Evolutionary conservation across 2,888 invertebrate genomes (phyloP), one percentile per base, ranked within the genome.

Genomic region (Tetheella fluctuosa): DNA sequence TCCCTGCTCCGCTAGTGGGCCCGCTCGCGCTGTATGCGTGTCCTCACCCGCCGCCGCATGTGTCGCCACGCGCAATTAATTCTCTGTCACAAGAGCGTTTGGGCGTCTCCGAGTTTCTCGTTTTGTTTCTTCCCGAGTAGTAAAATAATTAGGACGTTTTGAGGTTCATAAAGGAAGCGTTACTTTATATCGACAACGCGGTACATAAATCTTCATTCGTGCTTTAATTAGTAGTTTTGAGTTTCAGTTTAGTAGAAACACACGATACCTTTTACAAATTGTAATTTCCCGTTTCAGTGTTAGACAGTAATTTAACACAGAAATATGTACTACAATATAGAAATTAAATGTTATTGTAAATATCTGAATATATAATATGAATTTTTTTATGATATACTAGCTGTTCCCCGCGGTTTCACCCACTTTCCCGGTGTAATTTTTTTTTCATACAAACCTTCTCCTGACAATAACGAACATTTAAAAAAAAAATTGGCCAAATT

Each of bases 111-210:
- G 73, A 78, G 82, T 81, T 89, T 75, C 83, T 92, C 86, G 85
- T 90, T 90, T 91, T 91, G 90, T 86, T 81, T 83, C 83, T 77
- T 84, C 83, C 80, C 83, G 85, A 79, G 85, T 88, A 87, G 90
- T 88, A 88, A 89, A 88, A 92, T 93, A 93, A 93, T 93, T 93
- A 93, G 93, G 92, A 92, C 91, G 90, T 92, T 92, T 90, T 91
- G 91, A 92, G 89, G 89, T 88, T 92, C 90, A 90, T 92, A 91
- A 92, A 91, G 92, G 91, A 91, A 92, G 80, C 87, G 89, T 90
- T 90, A 90, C 91, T 92, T 91, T 91, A 91, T 90, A 92, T 93
- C 90, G 92, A 92, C 91, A 91, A 90, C 85, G 88, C 91, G 90
- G 84, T 76, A 90, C 89, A 91, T 92, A 92, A 92, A 93, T 92